phyloP scores from a whole-genome alignment of 2,113 vertebrate species.

The Anseranas semipalmata region DNA sequence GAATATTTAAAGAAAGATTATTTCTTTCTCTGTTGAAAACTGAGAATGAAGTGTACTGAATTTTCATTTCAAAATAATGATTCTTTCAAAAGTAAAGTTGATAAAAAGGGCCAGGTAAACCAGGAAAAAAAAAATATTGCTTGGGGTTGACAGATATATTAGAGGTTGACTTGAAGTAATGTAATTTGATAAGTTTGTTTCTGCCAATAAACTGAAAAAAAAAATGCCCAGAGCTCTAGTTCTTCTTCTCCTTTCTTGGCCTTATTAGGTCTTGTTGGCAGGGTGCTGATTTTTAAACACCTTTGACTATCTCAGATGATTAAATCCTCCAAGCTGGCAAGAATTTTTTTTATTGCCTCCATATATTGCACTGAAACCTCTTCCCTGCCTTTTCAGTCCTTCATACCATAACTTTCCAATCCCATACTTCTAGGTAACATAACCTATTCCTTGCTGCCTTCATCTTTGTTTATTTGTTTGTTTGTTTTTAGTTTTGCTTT shows the following conservation, averaged over 20 bases:
- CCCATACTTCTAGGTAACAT: background rate
- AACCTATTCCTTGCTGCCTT: background rate
- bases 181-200: background rate
- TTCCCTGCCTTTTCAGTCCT: background rate
- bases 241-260: background rate
- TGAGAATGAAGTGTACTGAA: background rate
- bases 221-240: background rate
- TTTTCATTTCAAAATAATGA: background rate
- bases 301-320: background rate
- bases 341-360: background rate
- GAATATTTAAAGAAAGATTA: background rate
- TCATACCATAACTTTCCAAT: background rate
- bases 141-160: background rate
- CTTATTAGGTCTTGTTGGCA: background rate
- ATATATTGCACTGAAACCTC: background rate
- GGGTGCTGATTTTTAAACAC: background rate
- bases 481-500: too few species aligned
- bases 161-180: background rate
- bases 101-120: background rate
- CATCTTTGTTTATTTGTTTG: background rate
- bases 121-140: background rate
- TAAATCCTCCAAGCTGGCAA: background rate
- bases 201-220: background rate
- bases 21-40: background rate
- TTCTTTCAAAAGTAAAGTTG: background rate